Percentiles rank a stretch among this genome's conserved stretches.
Evolutionary conservation across 2,797 vertebrate species (phyloP).

Genomic region (Coregonus sp.): DNA sequence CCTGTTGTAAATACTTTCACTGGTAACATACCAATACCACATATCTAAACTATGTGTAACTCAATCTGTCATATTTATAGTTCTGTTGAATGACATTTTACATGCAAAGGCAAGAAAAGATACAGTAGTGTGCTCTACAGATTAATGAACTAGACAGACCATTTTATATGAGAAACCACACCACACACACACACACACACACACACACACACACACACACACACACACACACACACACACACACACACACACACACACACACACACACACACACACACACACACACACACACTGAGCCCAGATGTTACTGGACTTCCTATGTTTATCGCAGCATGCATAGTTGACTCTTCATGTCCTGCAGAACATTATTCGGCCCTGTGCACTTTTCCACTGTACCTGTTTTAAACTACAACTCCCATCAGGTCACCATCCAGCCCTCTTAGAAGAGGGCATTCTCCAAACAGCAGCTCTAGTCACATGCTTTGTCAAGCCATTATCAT

Average conservation of each 20-base stretch:
- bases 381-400: constrained; percentile 49
- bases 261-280: too few relatives aligned
- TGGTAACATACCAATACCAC: constrained; percentile 41
- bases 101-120: background rate
- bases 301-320: constrained; percentile 64
- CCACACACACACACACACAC: background rate
- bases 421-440: background rate
- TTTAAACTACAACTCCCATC: constrained; percentile 19
- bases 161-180: background rate
- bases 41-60: constrained; percentile 60
- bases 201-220: constrained; percentile 31
- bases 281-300: constrained; percentile 38
- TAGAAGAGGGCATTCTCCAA: constrained; percentile 47
- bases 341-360: constrained; percentile 51
- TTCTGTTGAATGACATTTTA: constrained; percentile 49
- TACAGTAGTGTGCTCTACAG: constrained; percentile 4
- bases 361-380: constrained; percentile 31
- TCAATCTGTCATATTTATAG: constrained; percentile 62
- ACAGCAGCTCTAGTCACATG: constrained; percentile 63
- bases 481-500: constrained; percentile 56
- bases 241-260: background rate
- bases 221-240: constrained; percentile 4
- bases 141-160: background rate
- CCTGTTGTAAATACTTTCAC: constrained; percentile 51
- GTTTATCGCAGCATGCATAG: constrained; percentile 56